phyloP scores from a whole-genome alignment of 30 jellyfish, hydroid and myxozoan genomes.

The Haliclystus octoradiatus region DNA sequence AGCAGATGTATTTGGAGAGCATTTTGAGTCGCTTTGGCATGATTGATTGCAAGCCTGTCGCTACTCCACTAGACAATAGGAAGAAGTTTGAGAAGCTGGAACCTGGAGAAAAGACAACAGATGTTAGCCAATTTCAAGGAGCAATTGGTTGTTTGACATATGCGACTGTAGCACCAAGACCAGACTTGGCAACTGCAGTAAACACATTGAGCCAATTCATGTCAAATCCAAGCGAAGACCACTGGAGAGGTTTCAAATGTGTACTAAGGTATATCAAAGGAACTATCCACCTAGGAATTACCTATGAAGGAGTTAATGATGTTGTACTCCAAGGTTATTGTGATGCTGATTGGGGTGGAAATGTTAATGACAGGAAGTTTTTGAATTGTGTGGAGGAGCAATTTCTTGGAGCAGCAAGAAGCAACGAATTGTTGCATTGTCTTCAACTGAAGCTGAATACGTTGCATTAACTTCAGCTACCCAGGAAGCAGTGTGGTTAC shows the following conservation, averaged over 20 bases:
- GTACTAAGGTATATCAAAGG: neutral
- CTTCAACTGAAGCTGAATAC: conserved; percentile 43
- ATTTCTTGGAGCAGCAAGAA: conserved; percentile 36
- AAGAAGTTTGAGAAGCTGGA: neutral
- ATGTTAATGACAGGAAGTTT: conserved; percentile 9
- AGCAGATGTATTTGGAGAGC: neutral
- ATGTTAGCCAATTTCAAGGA: neutral
- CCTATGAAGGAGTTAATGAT: conserved; percentile 3
- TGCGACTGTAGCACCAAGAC: neutral
- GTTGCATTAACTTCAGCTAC: conserved; percentile 21
- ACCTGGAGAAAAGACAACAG: neutral
- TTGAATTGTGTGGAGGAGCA: conserved; percentile 15
- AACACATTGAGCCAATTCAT: neutral
- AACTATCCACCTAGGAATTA: neutral
- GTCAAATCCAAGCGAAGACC: neutral
- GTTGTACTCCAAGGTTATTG: conserved; percentile 17
- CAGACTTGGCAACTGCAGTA: conserved; percentile 2
- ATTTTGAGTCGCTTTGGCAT: neutral
- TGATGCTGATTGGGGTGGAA: conserved; percentile 69
- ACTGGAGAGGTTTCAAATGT: neutral
- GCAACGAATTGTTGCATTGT: conserved; percentile 33
- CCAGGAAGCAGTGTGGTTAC: conserved; percentile 35
- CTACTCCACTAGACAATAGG: conserved; percentile 1
- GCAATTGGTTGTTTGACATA: neutral
- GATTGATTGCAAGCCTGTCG: conserved; percentile 1